These are phyloP conservation scores for Chelmon rostratus DNA, from an alignment of 2,797 vertebrate species.

Conservation along the genomic window DNA sequence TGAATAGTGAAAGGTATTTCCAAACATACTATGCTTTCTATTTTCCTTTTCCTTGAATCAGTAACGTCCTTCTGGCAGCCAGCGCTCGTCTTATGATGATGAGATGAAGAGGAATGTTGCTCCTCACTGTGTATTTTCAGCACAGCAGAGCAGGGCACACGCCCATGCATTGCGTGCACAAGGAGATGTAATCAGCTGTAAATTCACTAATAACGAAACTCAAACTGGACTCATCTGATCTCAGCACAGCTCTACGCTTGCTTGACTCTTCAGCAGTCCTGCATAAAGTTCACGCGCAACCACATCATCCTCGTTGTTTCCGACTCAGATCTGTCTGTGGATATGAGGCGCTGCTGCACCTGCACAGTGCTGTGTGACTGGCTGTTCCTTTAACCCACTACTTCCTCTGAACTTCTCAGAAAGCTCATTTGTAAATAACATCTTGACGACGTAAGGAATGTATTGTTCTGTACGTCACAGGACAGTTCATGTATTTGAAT, in stretches of 20 bases:
- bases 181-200: conserved; percentile 7
- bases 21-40: neutral
- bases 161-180: neutral
- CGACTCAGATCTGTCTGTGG: conserved; percentile 10
- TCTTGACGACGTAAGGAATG: neutral
- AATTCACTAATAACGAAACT: neutral
- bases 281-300: conserved; percentile 7
- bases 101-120: conserved; percentile 43
- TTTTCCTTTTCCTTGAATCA: neutral
- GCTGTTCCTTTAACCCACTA: neutral
- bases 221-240: neutral
- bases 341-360: conserved; percentile 18
- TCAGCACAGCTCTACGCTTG: neutral
- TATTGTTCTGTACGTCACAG: conserved; percentile 23
- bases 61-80: neutral
- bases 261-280: neutral
- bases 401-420: neutral
- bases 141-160: neutral
- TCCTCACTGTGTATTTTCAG: neutral
- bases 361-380: neutral
- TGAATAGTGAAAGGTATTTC: neutral
- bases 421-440: neutral
- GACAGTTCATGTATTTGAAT: neutral
- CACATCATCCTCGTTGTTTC: conserved; percentile 8
- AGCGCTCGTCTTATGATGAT: neutral